Percentiles rank a stretch among this genome's conserved stretches.
phyloP scores from a whole-genome alignment of 2,888 invertebrate genomes.

The Limenitis arthemis region DNA sequence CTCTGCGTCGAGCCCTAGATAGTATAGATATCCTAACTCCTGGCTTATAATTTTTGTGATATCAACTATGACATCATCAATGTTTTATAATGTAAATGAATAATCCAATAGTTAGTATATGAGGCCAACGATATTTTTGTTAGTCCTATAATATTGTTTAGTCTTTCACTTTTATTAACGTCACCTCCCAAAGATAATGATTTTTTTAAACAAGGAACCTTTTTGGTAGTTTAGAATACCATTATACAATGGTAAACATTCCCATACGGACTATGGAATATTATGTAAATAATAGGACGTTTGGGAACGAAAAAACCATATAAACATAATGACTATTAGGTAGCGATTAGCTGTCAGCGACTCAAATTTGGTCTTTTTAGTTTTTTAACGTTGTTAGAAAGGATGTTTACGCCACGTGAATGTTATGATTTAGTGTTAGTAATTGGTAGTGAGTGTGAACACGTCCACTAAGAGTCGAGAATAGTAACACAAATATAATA shows the following conservation, averaged over 20 bases:
- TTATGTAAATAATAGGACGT: conserved; percentile 47
- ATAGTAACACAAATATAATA: conserved; percentile 64
- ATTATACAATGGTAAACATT: conserved; percentile 52
- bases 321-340: conserved; percentile 64
- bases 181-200: not conserved
- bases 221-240: conserved; percentile 34
- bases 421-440: conserved; percentile 67
- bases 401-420: conserved; percentile 66
- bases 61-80: not conserved
- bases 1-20: not conserved
- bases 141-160: not conserved
- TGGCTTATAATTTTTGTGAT: not conserved
- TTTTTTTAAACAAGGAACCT: not conserved
- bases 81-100: not conserved
- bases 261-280: conserved; percentile 46
- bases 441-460: conserved; percentile 68
- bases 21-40: not conserved
- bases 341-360: conserved; percentile 61
- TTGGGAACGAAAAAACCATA: conserved; percentile 47
- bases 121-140: too few relatives aligned
- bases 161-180: not conserved
- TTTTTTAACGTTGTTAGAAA: conserved; percentile 48
- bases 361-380: conserved; percentile 52
- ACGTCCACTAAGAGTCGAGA: conserved; percentile 59
- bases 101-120: not conserved